Evolutionary conservation across 2,113 vertebrate genomes (phyloP), one percentile per base, ranked within the genome.

Genomic region (Leptosomus discolor): DNA sequence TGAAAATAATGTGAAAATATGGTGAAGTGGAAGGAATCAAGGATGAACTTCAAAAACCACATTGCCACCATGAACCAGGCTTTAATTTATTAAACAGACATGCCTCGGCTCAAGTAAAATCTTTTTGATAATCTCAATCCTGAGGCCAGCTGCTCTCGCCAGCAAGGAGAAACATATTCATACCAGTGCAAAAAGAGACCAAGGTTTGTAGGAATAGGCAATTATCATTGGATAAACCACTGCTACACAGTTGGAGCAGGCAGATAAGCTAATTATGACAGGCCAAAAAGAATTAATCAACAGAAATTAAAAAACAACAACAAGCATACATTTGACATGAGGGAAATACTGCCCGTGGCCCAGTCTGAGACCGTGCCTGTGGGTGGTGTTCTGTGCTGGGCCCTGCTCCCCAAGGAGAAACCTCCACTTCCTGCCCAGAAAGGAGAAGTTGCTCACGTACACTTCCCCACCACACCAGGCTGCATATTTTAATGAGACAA

Each of bases 301-400:
- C 12, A 68, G 37, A 84, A 81, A 85, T 41, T 30, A 9, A 24
- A 37, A 37, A 67, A 58, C n/a, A 64, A 48, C 46, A 75, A 83
- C 0, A 23, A 82, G 16, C 56, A 75, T 16, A 58, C 9, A 51
- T 54, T 19, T 0, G 0, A 46, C 36, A 60, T 12, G 15, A 76
- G 13, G 24, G 14, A 88, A 86, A 76, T 12, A 58, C 8, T 43
- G 19, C 26, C 22, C 43, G 54, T n/a, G 32, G n/a, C n/a, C 19
- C 43, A 67, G 16, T 73, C 50, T 37, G 90, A 76, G 39, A 58
- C 34, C 1, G 1, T 26, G 30, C 36, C 61, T 57, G 69, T 14
- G 14, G 36, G 54, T 6, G 2, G 30, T 5, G 0, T 13, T 56
- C 74, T 75, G 60, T 71, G 70, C 54, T 19, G 19, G 24, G 63